A percentile compares a stretch with the other conserved stretches of the same genome.
Conservation (phyloP, 2,797 vertebrate species). For the Poecile montanus region DNA sequence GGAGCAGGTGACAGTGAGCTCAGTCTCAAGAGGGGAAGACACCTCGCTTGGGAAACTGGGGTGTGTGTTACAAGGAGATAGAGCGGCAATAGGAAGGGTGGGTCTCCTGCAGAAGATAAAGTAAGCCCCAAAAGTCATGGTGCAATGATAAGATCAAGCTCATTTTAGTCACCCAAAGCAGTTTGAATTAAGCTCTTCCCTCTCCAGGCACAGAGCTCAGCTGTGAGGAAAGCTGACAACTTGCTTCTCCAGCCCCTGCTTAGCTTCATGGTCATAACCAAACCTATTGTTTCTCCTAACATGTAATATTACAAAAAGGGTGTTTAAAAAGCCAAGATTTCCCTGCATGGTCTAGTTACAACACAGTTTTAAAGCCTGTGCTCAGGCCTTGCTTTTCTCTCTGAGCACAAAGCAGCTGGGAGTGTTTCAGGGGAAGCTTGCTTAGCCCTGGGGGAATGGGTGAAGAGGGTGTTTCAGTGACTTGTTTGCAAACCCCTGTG, state of each 20-base stretch:
- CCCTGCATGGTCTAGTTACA: background rate
- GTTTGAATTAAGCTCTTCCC: background rate
- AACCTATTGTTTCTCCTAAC: background rate
- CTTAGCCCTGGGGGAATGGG: background rate
- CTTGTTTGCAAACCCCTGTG: constrained; percentile 47
- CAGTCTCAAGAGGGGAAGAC: background rate
- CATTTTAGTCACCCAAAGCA: background rate
- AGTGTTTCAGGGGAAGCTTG: constrained; percentile 7
- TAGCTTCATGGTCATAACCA: background rate
- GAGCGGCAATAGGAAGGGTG: background rate
- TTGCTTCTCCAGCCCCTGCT: background rate
- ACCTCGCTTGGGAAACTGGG: background rate
- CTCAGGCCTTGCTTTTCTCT: background rate
- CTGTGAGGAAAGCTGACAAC: background rate
- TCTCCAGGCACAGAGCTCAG: background rate
- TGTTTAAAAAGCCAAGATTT: background rate
- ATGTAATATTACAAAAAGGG: background rate
- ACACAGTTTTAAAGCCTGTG: background rate
- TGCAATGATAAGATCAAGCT: background rate
- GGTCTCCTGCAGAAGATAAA: background rate
- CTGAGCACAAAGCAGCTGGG: background rate
- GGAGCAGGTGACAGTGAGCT: background rate
- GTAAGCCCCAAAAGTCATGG: background rate
- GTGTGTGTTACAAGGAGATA: background rate
- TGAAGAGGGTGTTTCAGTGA: constrained; percentile 26